Evolutionary conservation across 2,888 invertebrate species (phyloP), one percentile per base, ranked within the genome.

Genomic region (Diachrysia chrysitis): DNA sequence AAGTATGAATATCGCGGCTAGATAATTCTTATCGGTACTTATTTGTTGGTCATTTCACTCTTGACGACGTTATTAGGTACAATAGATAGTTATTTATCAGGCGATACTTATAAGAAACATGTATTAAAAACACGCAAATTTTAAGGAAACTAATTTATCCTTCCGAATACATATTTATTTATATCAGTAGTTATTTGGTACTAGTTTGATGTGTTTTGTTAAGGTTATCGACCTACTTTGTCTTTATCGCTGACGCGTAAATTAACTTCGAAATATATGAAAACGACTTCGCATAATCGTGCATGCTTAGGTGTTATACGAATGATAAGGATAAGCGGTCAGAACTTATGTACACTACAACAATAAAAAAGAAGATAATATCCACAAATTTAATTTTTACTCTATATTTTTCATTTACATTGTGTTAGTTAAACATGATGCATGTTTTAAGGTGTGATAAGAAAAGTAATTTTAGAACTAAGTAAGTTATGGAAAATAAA

Each of bases 41-140:
- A 85, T 89, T 91, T 87, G 85, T 86, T 88, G 90, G 89, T 87
- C 90, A 93, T 91, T 92, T 89, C 87, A 84, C 87, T 86, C 83
- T 85, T 84, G 82, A 79, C 74, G 58, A 65, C 58, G 57, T 51
- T 56, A n/a, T 21, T 63, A 56, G 63, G 48, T 54, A 73, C 66
- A 66, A 72, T 63, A 60, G 59, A 60, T 42, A 58, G 66, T 51
- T 19, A 21, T 42, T 71, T 69, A 80, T 73, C 70, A 69, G 64
- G 35, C 63, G 78, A 73, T 62, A 61, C 23, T 58, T 59, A 66
- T 60, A 37, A 73, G 60, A 58, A 25, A 61, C 61, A 73, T 63
- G 57, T 29, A 25, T 60, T 57, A 55, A 23, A n/a, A 54, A 23
- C 48, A 14, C 10, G 48, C 46, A 17, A 25, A 58, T 48, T 66